Evolutionary conservation across 2,797 vertebrate species (phyloP).

Genomic region (Cynodonichthys magdalenae): DNA sequence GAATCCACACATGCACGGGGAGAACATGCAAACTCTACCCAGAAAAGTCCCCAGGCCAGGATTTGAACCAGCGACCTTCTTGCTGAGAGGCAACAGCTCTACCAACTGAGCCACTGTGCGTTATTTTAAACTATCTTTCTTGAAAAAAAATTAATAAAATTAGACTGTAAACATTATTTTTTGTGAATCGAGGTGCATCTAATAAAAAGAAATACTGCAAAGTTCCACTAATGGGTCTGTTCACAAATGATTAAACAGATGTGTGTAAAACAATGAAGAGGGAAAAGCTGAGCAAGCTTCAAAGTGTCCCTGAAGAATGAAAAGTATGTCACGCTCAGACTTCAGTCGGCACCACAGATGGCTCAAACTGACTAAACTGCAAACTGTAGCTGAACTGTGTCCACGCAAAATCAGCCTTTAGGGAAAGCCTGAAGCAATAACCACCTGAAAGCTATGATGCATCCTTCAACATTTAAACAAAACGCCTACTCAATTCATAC

Average conservation of each 20-base stretch:
- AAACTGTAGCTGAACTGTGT: slow-evolving; percentile 34
- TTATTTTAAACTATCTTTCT: too few species aligned
- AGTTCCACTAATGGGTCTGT: not conserved
- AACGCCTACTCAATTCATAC: slow-evolving; percentile 30
- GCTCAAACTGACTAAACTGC: slow-evolving; percentile 37
- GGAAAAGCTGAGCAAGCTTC: slow-evolving; percentile 11
- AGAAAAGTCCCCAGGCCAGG: too few species aligned
- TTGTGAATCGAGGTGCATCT: not conserved
- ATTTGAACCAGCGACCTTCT: too few species aligned
- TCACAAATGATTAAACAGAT: slow-evolving; percentile 28
- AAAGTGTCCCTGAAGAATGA: slow-evolving; percentile 31
- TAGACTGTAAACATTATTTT: not conserved
- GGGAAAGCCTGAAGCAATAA: slow-evolving; percentile 59
- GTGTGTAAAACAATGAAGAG: slow-evolving; percentile 19
- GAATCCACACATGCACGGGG: too few species aligned
- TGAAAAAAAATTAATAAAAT: too few species aligned
- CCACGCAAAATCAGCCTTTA: slow-evolving; percentile 40
- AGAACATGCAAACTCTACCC: too few species aligned
- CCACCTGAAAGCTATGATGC: slow-evolving; percentile 47
- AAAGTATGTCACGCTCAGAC: slow-evolving; percentile 28
- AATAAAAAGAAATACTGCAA: slow-evolving; percentile 5
- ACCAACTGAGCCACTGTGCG: too few species aligned
- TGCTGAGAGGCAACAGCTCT: too few species aligned
- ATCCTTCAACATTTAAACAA: slow-evolving; percentile 35
- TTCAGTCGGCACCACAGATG: slow-evolving; percentile 43